Base-by-base conservation (phyloP, 2,888 invertebrate genomes). In the Chelonus formosanus region DNA sequence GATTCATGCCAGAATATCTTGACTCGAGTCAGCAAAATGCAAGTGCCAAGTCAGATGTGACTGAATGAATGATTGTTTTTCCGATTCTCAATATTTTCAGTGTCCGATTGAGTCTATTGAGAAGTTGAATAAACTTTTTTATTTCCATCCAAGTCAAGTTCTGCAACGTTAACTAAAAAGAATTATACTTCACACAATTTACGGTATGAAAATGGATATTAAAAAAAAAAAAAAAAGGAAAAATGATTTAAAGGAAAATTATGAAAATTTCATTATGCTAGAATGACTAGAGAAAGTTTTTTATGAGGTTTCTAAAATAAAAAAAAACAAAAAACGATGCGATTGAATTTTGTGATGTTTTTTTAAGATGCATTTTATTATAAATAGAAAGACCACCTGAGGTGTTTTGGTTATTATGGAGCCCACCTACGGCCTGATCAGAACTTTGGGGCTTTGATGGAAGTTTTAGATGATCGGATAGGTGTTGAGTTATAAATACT, bases 31-130 rank as follows among this genome's bases (percentile, higher is more conserved):
- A 56, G 56, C 56, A 44, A 56, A 56, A 56, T 56, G 31, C 56
- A 56, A 20, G 44, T 56, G 56, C 56, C 56, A 56, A 40, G 56
- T 56, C 56, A 56, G 56, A 56, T 56, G 56, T 44, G 53, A 52
- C 43, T 50, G 61, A 45, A 62, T 62, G 53, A 62, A 52, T 61
- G 43, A 61, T 61, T 61, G 61, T 61, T 61, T 61, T 55, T 53
- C 53, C 61, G 34, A 61, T 61, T 61, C 53, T 53, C 52, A 61
- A 40, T 40, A 53, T 62, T 62, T 53, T 34, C 61, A 44, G 53
- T 54, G 54, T 59, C 43, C 7, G 44, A 40, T 56, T 44, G 31
- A 31, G 10, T 56, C 56, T 32, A 56, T 56, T 31, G 56, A 56
- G 43, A 56, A 56, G 6, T 56, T 56, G 48, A 59, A 48, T 34